Base-by-base conservation (phyloP, 2,888 invertebrate species). In the Hirtodrosophila duncani region DNA sequence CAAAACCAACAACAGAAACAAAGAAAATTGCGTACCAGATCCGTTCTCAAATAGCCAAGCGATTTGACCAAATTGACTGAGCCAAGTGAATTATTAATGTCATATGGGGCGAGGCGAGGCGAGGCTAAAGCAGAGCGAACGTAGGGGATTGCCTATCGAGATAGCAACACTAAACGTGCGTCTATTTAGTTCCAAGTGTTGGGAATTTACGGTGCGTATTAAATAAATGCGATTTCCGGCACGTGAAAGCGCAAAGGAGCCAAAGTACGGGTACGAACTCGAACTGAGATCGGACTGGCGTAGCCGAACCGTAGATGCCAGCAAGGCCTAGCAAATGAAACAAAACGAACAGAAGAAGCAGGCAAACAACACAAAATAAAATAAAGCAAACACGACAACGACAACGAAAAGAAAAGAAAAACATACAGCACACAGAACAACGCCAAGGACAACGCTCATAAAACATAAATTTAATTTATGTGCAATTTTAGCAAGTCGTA, bases 391-490 rank as follows among this genome's bases (percentile, higher is more conserved):
- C 44, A 45, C 45, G 42, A 60, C n/a, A n/a, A n/a, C n/a, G n/a
- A n/a, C n/a, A 63, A 50, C 63, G 38, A 49, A 65, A 51, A 42
- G 39, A 41, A 59, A 51, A 50, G 42, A 33, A 61, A 30, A 37
- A 34, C 13, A 52, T 34, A 43, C 46, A 23, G 23, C 44, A 39
- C 36, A 48, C 29, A 48, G 44, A 42, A 68, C 59, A 67, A 58
- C 65, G 61, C 49, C 57, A 59, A 72, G 67, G 74, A 80, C 81
- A 72, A 66, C 66, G 69, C 69, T 80, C 75, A 80, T 77, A 81
- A 81, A 79, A 77, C 78, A 77, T 78, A 80, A 80, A 77, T 77
- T 77, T 77, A 80, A 77, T 77, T 77, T 77, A 77, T 77, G 77
- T 77, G 81, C 77, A 80, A 80, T 80, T 80, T 77, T 78, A 75